Evolutionary conservation across 2,888 invertebrate species (phyloP).

Genomic region (Masnerella sp.): DNA sequence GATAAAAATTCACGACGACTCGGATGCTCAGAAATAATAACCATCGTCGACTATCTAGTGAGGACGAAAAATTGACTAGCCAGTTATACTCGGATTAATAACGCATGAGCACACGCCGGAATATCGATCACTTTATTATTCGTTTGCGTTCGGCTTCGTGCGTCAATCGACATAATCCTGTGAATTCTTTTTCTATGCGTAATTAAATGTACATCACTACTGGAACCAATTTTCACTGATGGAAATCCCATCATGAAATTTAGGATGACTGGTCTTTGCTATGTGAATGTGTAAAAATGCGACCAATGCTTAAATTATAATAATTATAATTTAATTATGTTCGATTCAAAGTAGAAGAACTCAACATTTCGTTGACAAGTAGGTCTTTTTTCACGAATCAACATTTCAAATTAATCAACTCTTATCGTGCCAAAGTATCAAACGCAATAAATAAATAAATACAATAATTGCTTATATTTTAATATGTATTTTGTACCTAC

Average conservation of each 20-base stretch:
- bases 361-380: no score
- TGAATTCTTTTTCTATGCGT: conserved; percentile 13
- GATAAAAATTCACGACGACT: conserved; percentile 11
- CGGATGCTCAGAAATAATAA: conserved; percentile 30
- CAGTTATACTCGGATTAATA: conserved; percentile 28
- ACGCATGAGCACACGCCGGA: conserved; percentile 4
- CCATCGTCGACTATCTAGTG: conserved; percentile 18
- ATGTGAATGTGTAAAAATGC: conserved; percentile 25
- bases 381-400: no score
- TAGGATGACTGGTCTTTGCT: conserved; percentile 19
- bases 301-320: not conserved
- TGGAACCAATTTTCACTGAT: conserved; percentile 25
- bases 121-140: conserved; percentile 27
- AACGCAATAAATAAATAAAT: no score
- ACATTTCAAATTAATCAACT: no score
- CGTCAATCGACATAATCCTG: not conserved
- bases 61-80: conserved; percentile 30
- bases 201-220: conserved; percentile 10
- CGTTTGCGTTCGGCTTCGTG: conserved; percentile 8
- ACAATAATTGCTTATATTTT: no score
- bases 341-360: no score
- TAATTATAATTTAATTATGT: no score
- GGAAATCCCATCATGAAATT: not conserved
- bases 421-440: no score
- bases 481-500: no score